Base-by-base conservation (phyloP, 2,113 vertebrate species). In the Oncorhynchus gorbuscha region DNA sequence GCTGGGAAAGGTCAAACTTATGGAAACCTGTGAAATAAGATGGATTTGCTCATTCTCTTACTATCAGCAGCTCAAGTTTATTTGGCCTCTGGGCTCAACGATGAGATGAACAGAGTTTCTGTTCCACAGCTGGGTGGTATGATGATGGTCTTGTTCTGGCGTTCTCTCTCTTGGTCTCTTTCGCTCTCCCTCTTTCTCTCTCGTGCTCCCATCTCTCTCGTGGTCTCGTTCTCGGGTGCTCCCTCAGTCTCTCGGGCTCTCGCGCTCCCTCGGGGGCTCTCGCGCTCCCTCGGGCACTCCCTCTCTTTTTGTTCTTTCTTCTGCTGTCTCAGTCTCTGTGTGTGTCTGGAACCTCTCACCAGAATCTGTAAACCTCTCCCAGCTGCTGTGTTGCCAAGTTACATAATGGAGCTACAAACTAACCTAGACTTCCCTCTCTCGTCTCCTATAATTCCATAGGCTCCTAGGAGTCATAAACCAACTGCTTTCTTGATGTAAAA, bases 331-430 rank as follows among this genome's bases (percentile, higher is more conserved):
- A 7, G 32, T 35, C 5, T 35, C 32, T 0, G 32, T 35, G 35
- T 35, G 32, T 5, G 49, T 39, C 16, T 49, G 30, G 69, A 24
- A 71, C n/a, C 20, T 26, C 32, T 70, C n/a, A 5, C 7, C 18
- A 76, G 9, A 81, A 3, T 83, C 79, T 79, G 71, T 61, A 79
- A 62, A 67, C 39, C 32, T 74, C 59, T 20, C 49, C 28, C 45
- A 45, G 64, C 61, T 51, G 69, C 45, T 84, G 71, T 72, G 49
- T n/a, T 58, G 55, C 65, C 32, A 55, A 16, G 24, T 76, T 68
- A 62, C 61, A 49, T 32, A 39, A 71, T 72, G 22, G 76, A 68
- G 0, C 32, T 16, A 58, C 30, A 18, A 35, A 32, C 72, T 7
- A 70, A 49, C 76, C 32, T 49, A 5, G 39, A 45, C 28, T 65